Evolutionary conservation across 2,797 vertebrate genomes (phyloP), one percentile per base, ranked within the genome.

Genomic region (Danionella dracula): DNA sequence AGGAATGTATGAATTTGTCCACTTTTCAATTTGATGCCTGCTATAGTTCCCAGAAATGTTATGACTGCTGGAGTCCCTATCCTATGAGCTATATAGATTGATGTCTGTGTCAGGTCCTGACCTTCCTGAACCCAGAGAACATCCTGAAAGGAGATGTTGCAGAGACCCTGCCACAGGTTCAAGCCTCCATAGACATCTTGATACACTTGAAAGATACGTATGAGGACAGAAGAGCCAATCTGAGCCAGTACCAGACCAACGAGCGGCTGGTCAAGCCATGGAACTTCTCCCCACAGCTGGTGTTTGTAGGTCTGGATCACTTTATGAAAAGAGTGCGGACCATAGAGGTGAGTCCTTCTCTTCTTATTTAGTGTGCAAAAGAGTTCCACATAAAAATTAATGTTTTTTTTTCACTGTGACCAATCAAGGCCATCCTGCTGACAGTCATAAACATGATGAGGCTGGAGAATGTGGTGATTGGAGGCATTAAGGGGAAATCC

Each of bases 381-480:
- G n/a, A n/a, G n/a, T n/a, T n/a, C n/a, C n/a, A n/a, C n/a, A n/a
- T n/a, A n/a, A n/a, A n/a, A n/a, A n/a, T n/a, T n/a, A n/a, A n/a
- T n/a, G n/a, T n/a, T n/a, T n/a, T n/a, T n/a, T n/a, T 45, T 16
- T 16, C 1, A 8, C 10, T 4, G 3, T 6, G 23, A 11, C 27
- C 2, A 72, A 11, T 29, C 2, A 72, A 98, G 96, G 84, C 81
- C 20, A 71, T 95, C 65, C 81, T 97, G 76, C 55, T 79, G 73
- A 93, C 91, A 0, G 84, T 83, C 0, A 67, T 90, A 73, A 93
- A 98, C 68, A 82, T 98, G 74, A 73, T 90, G 32, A 93, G 93
- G 81, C 84, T 99, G 69, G 91, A 90, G 74, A 99, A 93, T 74
- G 20, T 98, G 0, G 94, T 94, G 76, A 89, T 98, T 8, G 93